A percentile compares a stretch with the other conserved stretches of the same genome.
Evolutionary conservation across 2,888 invertebrate genomes (phyloP).

Genomic region (Eilema depressum): DNA sequence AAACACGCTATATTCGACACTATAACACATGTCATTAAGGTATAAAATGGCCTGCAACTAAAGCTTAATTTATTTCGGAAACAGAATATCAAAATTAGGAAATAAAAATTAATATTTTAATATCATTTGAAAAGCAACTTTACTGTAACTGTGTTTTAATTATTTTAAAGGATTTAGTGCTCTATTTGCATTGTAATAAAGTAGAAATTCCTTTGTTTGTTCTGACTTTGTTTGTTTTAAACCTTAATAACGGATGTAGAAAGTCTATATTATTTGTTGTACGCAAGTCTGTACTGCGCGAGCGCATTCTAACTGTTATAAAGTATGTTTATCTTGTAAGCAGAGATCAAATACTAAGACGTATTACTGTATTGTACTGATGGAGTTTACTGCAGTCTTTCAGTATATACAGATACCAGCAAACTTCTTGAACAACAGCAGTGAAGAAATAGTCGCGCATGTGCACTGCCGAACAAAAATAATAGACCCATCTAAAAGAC

Average conservation of each 20-base stretch:
- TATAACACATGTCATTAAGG: conserved; percentile 16
- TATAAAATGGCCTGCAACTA: conserved; percentile 15
- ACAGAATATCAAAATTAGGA: conserved; percentile 34
- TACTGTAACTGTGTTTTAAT: not conserved
- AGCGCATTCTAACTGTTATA: not conserved
- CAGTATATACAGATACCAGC: not conserved
- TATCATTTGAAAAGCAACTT: conserved; percentile 36
- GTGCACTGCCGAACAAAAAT: not conserved
- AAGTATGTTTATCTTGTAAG: not conserved
- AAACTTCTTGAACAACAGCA: not conserved
- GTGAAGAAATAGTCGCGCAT: not conserved
- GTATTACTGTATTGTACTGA: not conserved
- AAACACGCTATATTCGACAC: conserved; percentile 30
- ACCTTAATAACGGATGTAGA: conserved; percentile 14
- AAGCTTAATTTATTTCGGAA: conserved; percentile 31
- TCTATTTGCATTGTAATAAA: not conserved
- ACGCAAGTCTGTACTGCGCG: not conserved
- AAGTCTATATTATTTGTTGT: conserved; percentile 19
- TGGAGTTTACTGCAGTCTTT: not conserved
- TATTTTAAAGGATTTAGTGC: not conserved
- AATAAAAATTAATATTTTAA: conserved; percentile 44
- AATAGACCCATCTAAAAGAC: too few species aligned
- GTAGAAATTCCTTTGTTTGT: not conserved
- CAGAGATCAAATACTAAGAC: not conserved
- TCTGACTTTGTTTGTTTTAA: conserved; percentile 35